These are phyloP conservation scores for Rhopalosiphum maidis DNA, from an alignment of 1,140 invertebrate genomes.

Conservation along the genomic window DNA sequence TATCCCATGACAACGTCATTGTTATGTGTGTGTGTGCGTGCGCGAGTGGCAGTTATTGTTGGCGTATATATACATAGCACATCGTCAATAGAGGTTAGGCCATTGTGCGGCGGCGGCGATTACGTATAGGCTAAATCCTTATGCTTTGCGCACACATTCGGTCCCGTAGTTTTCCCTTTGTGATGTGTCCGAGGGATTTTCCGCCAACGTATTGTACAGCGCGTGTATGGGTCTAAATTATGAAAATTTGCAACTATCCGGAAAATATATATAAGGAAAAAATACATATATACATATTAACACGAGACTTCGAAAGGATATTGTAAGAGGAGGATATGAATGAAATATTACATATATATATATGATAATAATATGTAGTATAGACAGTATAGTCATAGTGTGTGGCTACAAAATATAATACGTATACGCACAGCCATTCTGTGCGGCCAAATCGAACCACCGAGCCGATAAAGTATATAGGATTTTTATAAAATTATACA, in stretches of 20 bases:
- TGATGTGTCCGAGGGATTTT: slow-evolving; percentile 9
- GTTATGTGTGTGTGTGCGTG: not conserved
- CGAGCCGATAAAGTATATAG: not conserved
- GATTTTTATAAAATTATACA: not conserved
- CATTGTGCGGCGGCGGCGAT: not conserved
- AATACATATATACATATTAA: not conserved
- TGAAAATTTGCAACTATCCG: slow-evolving; percentile 24
- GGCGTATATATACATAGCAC: not conserved
- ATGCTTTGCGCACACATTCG: not conserved
- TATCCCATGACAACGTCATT: not conserved
- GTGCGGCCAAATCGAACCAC: not conserved
- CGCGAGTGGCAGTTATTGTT: not conserved
- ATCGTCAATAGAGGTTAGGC: not conserved
- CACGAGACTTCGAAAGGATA: not conserved
- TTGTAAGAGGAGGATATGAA: not conserved
- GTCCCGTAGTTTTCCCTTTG: not conserved
- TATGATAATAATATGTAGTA: too few species aligned
- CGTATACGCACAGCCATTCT: not conserved
- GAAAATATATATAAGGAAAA: not conserved
- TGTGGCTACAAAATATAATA: not conserved
- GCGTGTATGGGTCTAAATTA: not conserved
- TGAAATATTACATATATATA: not conserved
- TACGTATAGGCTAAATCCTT: slow-evolving; percentile 26
- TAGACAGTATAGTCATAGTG: too few species aligned
- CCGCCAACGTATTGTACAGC: not conserved